These are phyloP conservation scores for Aphrophora alni DNA, from an alignment of 2,888 invertebrate genomes.

Conservation along the genomic window DNA sequence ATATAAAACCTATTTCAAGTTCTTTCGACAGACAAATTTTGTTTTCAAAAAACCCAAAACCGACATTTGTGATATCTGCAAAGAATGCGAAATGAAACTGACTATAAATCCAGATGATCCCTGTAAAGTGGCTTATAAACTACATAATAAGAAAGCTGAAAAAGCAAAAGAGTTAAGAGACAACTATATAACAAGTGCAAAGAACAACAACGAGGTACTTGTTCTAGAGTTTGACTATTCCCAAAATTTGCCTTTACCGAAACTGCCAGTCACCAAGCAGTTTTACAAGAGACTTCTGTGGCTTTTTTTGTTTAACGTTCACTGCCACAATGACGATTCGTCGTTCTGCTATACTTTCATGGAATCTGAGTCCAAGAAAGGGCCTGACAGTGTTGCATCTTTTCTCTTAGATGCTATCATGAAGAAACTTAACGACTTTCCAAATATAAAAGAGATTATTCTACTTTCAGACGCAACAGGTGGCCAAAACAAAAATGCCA, in stretches of 20 bases:
- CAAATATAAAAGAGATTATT: conserved; percentile 33
- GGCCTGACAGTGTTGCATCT: conserved; percentile 36
- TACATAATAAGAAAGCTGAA: conserved; percentile 33
- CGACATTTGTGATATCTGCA: conserved; percentile 46
- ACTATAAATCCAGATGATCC: conserved; percentile 37
- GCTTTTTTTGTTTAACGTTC: conserved; percentile 46
- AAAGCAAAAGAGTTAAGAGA: conserved; percentile 12
- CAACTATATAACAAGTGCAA: conserved; percentile 30
- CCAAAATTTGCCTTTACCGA: conserved; percentile 47
- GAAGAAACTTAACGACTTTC: conserved; percentile 18
- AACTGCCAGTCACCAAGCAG: conserved; percentile 37
- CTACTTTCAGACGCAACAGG: conserved; percentile 41
- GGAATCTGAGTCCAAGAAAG: conserved; percentile 40
- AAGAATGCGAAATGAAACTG: conserved; percentile 25
- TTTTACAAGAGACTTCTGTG: conserved; percentile 47
- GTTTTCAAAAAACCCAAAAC: conserved; percentile 38
- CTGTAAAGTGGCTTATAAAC: conserved; percentile 29
- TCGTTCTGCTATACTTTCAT: conserved; percentile 27
- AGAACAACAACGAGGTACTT: conserved; percentile 28
- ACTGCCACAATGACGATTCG: conserved; percentile 43
- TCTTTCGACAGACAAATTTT: conserved; percentile 40
- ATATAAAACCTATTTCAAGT: conserved; percentile 42
- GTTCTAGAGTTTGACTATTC: conserved; percentile 48
- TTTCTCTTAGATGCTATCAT: conserved; percentile 40
- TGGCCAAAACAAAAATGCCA: conserved; percentile 37